These are phyloP conservation scores for Seira ritae DNA, from an alignment of 2,888 invertebrate species.

Conservation along the genomic window DNA sequence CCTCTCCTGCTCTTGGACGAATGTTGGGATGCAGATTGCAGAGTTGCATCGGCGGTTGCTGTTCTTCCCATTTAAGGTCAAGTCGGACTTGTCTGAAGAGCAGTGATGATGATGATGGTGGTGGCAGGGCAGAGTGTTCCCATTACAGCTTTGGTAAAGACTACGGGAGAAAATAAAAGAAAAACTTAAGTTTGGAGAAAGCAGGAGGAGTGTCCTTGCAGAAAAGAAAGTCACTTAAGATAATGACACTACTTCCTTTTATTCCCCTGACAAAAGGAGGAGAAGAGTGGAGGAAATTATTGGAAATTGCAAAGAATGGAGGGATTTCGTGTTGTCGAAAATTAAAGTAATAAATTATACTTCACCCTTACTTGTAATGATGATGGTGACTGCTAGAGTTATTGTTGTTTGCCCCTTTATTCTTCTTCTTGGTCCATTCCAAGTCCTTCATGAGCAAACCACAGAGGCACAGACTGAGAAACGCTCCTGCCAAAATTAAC, in stretches of 20 bases:
- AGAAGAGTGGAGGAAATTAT: no score
- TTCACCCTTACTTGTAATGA: not conserved
- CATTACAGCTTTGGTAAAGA: conserved; percentile 36
- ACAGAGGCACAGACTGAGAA: conserved; percentile 88
- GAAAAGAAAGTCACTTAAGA: no score
- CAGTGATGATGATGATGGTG: conserved; percentile 21
- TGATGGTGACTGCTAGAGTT: conserved; percentile 34
- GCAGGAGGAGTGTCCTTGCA: no score
- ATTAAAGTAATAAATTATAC: no score
- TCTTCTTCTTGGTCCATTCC: conserved; percentile 83
- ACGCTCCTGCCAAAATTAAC: conserved; percentile 88
- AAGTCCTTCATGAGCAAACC: conserved; percentile 90
- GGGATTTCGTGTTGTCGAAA: no score
- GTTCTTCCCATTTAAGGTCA: conserved; percentile 45
- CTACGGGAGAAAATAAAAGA: conserved; percentile 20
- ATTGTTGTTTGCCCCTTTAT: conserved; percentile 52
- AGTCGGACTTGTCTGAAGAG: conserved; percentile 24
- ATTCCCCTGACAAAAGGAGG: no score
- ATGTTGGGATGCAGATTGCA: conserved; percentile 90
- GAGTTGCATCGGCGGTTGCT: conserved; percentile 82
- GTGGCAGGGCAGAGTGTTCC: conserved; percentile 28
- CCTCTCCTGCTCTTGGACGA: conserved; percentile 78
- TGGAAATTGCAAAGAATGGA: no score
- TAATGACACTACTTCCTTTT: no score
- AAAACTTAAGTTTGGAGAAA: not conserved